Evolutionary conservation across 2,113 vertebrate genomes (phyloP).

Genomic region (Peromyscus polionotus): DNA sequence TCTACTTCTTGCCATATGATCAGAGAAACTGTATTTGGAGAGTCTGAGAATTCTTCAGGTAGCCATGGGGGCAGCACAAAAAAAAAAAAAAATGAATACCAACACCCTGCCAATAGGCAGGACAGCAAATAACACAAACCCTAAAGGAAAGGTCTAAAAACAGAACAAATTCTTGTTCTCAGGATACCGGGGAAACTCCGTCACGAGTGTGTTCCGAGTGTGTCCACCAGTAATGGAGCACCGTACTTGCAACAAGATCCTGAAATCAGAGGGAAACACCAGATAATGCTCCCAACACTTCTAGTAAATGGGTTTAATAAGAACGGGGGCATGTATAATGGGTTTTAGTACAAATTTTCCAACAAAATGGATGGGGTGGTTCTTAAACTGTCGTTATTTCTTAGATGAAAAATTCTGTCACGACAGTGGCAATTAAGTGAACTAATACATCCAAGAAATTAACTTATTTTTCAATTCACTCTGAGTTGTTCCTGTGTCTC

Average conservation of each 20-base stretch:
- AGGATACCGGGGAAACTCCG: background rate
- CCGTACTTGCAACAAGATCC: background rate
- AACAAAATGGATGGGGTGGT: background rate
- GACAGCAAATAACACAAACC: background rate
- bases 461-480: background rate
- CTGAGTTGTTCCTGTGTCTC: background rate
- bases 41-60: background rate
- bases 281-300: background rate
- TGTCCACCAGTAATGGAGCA: background rate
- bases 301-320: background rate
- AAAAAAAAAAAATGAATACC: slow-evolving; percentile 14
- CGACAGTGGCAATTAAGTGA: background rate
- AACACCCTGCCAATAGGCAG: background rate
- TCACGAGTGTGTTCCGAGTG: background rate
- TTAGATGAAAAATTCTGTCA: slow-evolving; percentile 8
- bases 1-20: background rate
- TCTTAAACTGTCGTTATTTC: background rate
- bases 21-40: background rate
- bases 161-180: background rate
- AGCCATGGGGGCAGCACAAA: background rate
- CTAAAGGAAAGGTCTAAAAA: background rate
- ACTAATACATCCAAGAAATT: background rate
- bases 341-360: slow-evolving; percentile 17
- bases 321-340: background rate
- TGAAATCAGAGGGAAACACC: slow-evolving; percentile 8